Conservation (phyloP, 2,888 invertebrate genomes). For the Pyrochroa serraticornis region DNA sequence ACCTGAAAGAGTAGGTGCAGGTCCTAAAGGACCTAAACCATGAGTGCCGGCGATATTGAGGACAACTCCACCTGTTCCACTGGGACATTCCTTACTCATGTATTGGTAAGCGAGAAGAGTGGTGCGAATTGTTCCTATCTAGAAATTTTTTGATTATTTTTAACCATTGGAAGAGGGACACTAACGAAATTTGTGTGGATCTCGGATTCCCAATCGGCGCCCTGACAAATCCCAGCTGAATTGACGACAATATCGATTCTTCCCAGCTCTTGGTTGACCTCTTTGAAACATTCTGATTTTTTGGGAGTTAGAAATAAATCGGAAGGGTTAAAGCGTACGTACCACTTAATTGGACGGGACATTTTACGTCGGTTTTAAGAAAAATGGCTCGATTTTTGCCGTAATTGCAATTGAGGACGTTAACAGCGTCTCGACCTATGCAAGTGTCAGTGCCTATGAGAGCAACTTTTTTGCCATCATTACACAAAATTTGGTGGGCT, state of each 20-base stretch:
- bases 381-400: constrained; percentile 17
- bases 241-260: constrained; percentile 37
- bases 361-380: constrained; percentile 16
- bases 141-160: constrained; percentile 12
- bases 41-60: constrained; percentile 62
- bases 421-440: constrained; percentile 17
- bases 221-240: constrained; percentile 58
- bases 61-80: constrained; percentile 59
- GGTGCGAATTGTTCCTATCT: constrained; percentile 55
- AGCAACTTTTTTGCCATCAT: constrained; percentile 14
- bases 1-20: constrained; percentile 59
- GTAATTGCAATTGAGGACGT: constrained; percentile 9
- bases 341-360: constrained; percentile 13
- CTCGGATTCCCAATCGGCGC: constrained; percentile 74
- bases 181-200: constrained; percentile 59
- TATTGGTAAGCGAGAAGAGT: constrained; percentile 54
- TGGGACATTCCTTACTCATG: constrained; percentile 53
- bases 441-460: constrained; percentile 13
- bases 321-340: background rate
- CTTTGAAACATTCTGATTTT: constrained; percentile 9
- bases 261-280: constrained; percentile 35
- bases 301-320: background rate
- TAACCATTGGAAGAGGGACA: background rate
- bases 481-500: constrained; percentile 14
- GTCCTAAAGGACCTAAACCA: constrained; percentile 57